Conservation (phyloP, 2,113 vertebrate species). For the Alethe castanea region DNA sequence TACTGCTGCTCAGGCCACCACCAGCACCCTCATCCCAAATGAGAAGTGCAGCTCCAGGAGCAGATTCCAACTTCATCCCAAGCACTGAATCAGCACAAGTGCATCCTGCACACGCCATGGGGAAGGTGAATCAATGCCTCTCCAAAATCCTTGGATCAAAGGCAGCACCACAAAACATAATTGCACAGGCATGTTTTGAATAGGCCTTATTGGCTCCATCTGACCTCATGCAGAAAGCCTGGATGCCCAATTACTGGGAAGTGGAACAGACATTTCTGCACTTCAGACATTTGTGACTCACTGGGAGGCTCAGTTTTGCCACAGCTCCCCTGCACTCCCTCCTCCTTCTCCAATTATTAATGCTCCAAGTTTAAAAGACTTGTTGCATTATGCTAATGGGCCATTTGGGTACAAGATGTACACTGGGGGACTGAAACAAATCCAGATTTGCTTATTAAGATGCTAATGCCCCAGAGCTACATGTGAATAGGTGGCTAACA, state of each 20-base stretch:
- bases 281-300: constrained; percentile 52
- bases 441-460: constrained; percentile 61
- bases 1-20: not conserved
- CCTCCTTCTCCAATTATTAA: constrained; percentile 55
- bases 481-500: not conserved
- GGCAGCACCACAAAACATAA: not conserved
- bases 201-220: constrained; percentile 13
- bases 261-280: constrained; percentile 32
- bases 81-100: not conserved
- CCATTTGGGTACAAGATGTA: constrained; percentile 50
- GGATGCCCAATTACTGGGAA: constrained; percentile 45
- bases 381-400: constrained; percentile 61
- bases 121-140: not conserved
- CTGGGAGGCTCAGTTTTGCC: constrained; percentile 10
- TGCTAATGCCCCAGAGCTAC: constrained; percentile 40
- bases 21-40: not conserved
- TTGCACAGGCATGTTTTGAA: constrained; percentile 2
- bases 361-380: constrained; percentile 53
- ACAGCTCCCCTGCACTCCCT: constrained; percentile 18
- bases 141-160: not conserved
- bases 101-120: not conserved
- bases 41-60: not conserved
- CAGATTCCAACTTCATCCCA: not conserved
- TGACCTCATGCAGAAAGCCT: constrained; percentile 53
- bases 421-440: constrained; percentile 37